Evolutionary conservation across 2,888 invertebrate species (phyloP).

Genomic region (Ryuthela nishihirai): DNA sequence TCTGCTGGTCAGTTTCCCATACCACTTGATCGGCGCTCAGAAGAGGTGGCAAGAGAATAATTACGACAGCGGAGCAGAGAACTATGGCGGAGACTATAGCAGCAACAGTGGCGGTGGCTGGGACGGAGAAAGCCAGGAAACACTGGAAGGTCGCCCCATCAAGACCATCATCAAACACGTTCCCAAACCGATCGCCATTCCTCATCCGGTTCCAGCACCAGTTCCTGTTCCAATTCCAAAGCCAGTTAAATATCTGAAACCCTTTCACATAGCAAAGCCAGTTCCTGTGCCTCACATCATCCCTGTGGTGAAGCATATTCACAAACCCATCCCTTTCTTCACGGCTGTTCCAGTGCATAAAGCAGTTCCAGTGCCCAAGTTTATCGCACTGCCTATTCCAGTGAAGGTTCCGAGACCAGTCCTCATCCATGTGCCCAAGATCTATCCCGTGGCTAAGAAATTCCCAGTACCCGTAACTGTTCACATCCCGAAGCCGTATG

Average conservation of each 20-base stretch:
- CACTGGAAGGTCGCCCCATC: constrained; percentile 9
- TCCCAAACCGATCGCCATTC: constrained; percentile 21
- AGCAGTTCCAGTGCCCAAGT: constrained; percentile 28
- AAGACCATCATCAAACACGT: constrained; percentile 25
- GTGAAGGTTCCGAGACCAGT: constrained; percentile 42
- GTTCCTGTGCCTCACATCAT: constrained; percentile 29
- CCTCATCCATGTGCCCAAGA: constrained; percentile 43
- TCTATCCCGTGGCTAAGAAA: constrained; percentile 42
- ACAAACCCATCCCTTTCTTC: constrained; percentile 29
- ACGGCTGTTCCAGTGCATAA: constrained; percentile 16
- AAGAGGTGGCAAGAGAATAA: too few relatives aligned
- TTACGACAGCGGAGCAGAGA: too few relatives aligned
- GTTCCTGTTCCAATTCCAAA: constrained; percentile 20
- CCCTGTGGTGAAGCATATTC: constrained; percentile 32
- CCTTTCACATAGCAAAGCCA: constrained; percentile 26
- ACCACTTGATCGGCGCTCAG: too few relatives aligned
- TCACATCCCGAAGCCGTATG: constrained; percentile 29
- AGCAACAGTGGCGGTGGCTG: not conserved
- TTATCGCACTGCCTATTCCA: constrained; percentile 23
- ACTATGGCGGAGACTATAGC: not conserved
- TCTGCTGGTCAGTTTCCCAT: too few relatives aligned
- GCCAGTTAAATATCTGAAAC: constrained; percentile 29
- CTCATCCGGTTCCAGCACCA: constrained; percentile 26
- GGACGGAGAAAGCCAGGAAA: not conserved
- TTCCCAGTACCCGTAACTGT: constrained; percentile 21